Percentiles rank a stretch among this genome's conserved stretches.
Conservation (phyloP, 2,888 invertebrate genomes). For the Noctua janthe region DNA sequence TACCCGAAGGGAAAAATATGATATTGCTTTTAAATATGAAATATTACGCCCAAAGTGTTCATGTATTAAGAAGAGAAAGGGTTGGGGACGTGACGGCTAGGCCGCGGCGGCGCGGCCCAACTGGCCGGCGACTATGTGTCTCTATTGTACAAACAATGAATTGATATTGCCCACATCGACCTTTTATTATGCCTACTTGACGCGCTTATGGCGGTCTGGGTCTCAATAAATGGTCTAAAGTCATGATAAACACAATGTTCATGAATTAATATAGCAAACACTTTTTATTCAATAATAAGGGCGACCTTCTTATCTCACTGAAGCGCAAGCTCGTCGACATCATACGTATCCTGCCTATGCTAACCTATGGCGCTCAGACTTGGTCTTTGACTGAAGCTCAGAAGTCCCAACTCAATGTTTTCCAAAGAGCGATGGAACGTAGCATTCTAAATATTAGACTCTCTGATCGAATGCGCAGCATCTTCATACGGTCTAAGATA, state of each 20-base stretch:
- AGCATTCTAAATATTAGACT: no score
- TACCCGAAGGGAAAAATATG: slow-evolving; percentile 81
- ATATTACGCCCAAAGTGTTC: slow-evolving; percentile 82
- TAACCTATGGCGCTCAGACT: no score
- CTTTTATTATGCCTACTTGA: slow-evolving; percentile 65
- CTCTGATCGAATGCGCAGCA: no score
- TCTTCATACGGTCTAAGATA: no score
- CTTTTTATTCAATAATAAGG: background rate
- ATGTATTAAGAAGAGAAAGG: slow-evolving; percentile 86
- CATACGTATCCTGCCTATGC: no score
- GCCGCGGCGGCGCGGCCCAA: slow-evolving; percentile 58
- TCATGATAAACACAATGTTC: slow-evolving; percentile 1
- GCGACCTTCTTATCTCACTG: no score
- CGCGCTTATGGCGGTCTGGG: slow-evolving; percentile 50
- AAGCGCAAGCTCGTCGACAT: no score
- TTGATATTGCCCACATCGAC: slow-evolving; percentile 76
- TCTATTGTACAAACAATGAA: slow-evolving; percentile 85
- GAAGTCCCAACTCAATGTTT: no score
- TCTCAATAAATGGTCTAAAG: slow-evolving; percentile 15
- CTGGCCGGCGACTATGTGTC: slow-evolving; percentile 75
- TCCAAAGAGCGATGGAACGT: no score
- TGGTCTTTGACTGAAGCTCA: no score
- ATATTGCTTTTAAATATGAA: slow-evolving; percentile 89
- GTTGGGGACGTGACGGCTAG: slow-evolving; percentile 84
- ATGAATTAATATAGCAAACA: background rate